A percentile compares a stretch with the other conserved stretches of the same genome.
These are phyloP conservation scores for Trogon melanurus DNA, from an alignment of 2,113 vertebrate genomes.

Conservation along the genomic window DNA sequence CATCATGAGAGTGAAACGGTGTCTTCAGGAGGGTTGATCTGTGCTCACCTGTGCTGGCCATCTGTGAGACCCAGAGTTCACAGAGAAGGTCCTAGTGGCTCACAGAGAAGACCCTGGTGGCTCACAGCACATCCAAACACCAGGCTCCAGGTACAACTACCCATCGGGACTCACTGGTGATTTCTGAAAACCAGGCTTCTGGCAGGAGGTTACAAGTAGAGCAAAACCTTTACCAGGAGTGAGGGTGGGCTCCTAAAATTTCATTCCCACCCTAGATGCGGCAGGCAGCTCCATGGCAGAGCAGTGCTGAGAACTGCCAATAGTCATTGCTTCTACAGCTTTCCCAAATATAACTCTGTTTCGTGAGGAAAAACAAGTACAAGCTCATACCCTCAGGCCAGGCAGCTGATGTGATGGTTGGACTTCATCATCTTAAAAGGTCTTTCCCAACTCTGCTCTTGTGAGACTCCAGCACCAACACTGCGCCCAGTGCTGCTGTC, in stretches of 20 bases:
- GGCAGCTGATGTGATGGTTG: neutral
- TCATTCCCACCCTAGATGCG: neutral
- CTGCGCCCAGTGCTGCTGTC: too few relatives aligned
- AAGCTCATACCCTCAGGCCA: neutral
- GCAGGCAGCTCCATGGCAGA: neutral
- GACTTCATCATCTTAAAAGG: too few relatives aligned
- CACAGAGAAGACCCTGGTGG: neutral
- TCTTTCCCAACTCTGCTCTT: too few relatives aligned
- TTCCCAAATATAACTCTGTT: neutral
- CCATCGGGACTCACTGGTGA: rapidly evolving
- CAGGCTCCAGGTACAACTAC: neutral
- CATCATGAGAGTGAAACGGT: rapidly evolving
- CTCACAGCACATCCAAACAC: neutral
- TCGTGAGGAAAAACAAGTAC: neutral
- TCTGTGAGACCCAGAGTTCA: rapidly evolving
- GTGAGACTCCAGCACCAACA: too few relatives aligned
- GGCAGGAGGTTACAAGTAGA: neutral
- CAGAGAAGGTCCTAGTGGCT: neutral
- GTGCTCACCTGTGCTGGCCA: neutral
- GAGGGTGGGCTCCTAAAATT: neutral
- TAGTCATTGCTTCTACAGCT: neutral
- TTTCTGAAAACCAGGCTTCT: neutral
- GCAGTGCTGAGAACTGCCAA: neutral
- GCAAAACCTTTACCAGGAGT: neutral
- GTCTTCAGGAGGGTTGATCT: neutral